phyloP scores from a whole-genome alignment of 2,113 vertebrate genomes.

The Ameiurus melas region DNA sequence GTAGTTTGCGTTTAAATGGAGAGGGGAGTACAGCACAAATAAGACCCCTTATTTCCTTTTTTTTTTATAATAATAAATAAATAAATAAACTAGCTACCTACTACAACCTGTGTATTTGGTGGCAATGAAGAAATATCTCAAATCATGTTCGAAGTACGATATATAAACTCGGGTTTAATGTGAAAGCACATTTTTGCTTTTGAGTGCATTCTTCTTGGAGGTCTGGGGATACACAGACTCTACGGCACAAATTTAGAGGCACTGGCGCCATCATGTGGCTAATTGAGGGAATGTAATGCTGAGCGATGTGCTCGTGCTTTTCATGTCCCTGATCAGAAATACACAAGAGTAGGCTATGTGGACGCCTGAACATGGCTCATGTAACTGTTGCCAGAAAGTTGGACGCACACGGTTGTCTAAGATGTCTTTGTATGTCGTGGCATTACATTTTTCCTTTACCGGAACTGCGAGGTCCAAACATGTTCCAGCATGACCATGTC shows the following conservation, averaged over 20 bases:
- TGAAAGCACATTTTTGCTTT: neutral
- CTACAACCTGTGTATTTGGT: neutral
- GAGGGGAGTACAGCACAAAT: neutral
- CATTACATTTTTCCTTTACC: neutral
- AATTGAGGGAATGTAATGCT: neutral
- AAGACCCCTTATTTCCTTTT: too few species aligned
- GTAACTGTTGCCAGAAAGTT: neutral
- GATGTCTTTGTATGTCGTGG: neutral
- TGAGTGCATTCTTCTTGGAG: neutral
- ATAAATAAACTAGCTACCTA: neutral
- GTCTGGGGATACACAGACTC: neutral
- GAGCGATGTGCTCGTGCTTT: neutral
- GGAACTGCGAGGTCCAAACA: neutral
- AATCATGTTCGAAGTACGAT: neutral
- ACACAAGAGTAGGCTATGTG: neutral
- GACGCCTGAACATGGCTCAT: neutral
- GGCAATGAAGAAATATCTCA: neutral
- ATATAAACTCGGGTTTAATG: neutral
- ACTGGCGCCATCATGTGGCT: slow-evolving; percentile 35
- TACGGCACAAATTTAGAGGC: neutral
- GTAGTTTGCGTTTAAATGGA: neutral
- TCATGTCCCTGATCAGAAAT: neutral
- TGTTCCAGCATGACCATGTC: neutral
- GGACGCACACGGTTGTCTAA: neutral
- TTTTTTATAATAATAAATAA: neutral